Evolutionary conservation across 2,113 vertebrate genomes (phyloP).

Genomic region (Pedetes capensis): DNA sequence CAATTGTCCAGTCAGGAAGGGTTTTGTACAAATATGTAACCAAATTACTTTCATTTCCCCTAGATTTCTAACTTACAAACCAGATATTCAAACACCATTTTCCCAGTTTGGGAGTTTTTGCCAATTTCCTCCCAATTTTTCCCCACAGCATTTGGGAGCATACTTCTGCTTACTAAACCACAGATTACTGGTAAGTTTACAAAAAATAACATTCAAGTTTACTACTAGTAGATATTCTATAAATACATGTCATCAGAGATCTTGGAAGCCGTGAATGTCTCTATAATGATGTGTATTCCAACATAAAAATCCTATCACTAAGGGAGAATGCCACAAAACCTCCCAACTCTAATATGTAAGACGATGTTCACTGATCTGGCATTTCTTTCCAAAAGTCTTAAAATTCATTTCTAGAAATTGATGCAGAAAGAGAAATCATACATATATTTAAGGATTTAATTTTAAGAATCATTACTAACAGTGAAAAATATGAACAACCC

Average conservation of each 20-base stretch:
- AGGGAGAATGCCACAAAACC: neutral
- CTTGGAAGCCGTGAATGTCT: neutral
- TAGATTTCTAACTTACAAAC: no score
- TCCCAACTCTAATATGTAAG: neutral
- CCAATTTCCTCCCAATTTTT: no score
- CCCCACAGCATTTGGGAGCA: neutral
- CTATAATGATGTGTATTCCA: neutral
- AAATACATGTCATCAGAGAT: neutral
- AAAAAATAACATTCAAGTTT: neutral
- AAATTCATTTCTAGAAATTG: constrained; percentile 31
- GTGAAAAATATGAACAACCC: neutral
- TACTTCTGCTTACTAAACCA: neutral
- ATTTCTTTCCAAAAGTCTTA: neutral
- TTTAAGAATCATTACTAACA: neutral
- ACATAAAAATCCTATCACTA: neutral
- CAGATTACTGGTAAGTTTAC: constrained; percentile 29
- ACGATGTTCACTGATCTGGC: neutral
- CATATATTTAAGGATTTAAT: neutral
- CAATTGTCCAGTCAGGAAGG: no score
- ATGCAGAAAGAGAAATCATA: neutral
- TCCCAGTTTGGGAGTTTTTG: no score
- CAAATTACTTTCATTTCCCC: no score
- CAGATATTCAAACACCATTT: no score
- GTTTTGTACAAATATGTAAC: no score
- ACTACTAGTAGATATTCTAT: neutral